Percentiles rank a stretch among this genome's conserved stretches.
These are phyloP conservation scores for Alosa alosa DNA, from an alignment of 2,113 vertebrate genomes.

Conservation along the genomic window DNA sequence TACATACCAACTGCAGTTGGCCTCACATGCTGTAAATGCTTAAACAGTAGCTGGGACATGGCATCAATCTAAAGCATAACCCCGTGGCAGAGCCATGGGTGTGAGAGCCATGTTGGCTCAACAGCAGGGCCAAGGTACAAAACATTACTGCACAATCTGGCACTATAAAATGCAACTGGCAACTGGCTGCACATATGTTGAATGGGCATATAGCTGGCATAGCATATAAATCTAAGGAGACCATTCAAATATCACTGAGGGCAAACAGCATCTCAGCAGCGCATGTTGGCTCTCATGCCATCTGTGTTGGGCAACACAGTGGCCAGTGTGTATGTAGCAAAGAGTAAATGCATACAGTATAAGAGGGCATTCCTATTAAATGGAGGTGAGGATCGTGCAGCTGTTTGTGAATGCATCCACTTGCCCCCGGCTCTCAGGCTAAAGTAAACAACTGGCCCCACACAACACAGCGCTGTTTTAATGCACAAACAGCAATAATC, in stretches of 20 bases:
- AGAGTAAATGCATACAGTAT: not conserved
- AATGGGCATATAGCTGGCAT: not conserved
- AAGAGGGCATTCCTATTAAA: not conserved
- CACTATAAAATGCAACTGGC: not conserved
- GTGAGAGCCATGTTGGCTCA: not conserved
- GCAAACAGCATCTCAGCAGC: too few species aligned
- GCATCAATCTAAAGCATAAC: not conserved
- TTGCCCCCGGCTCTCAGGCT: not conserved
- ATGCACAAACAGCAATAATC: not conserved
- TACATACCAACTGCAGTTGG: constrained; percentile 18
- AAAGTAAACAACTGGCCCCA: not conserved
- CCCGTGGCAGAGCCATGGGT: not conserved
- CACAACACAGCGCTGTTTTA: not conserved
- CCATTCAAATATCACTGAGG: not conserved
- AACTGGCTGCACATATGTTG: not conserved
- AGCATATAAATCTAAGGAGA: not conserved
- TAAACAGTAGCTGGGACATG: not conserved
- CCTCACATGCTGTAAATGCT: not conserved
- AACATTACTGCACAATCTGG: not conserved
- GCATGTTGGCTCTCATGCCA: not conserved
- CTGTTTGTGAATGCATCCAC: not conserved
- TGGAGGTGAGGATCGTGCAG: not conserved
- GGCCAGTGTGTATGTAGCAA: not conserved
- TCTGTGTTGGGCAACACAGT: not conserved
- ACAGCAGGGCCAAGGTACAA: not conserved